These are phyloP conservation scores for Sialis fuliginosa DNA, from an alignment of 2,888 invertebrate species.

Conservation along the genomic window DNA sequence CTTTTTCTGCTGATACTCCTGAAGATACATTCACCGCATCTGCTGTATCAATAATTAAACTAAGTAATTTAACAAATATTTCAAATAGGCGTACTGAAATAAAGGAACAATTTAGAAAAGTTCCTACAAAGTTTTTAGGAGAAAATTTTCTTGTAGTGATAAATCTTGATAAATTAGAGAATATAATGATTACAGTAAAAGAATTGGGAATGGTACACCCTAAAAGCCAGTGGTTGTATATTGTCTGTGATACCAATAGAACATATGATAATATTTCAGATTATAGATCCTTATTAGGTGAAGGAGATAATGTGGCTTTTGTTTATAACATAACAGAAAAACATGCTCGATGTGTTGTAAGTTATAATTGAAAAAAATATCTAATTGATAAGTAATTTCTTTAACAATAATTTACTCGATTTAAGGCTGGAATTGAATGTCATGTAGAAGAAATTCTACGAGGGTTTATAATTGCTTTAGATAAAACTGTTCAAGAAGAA, in stretches of 20 bases:
- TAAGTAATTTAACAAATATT: conserved; percentile 14
- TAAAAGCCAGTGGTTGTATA: conserved; percentile 65
- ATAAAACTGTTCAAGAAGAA: conserved; percentile 50
- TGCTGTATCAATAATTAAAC: conserved; percentile 19
- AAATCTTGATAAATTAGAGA: conserved; percentile 38
- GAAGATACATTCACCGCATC: conserved; percentile 12
- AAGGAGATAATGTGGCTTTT: conserved; percentile 70
- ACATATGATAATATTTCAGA: conserved; percentile 31
- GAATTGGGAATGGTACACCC: conserved; percentile 47
- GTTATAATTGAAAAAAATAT: conserved; percentile 5
- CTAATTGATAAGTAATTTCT: too few species aligned
- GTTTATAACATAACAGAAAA: conserved; percentile 45
- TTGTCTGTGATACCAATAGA: conserved; percentile 42
- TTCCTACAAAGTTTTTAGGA: conserved; percentile 21
- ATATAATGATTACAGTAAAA: conserved; percentile 50
- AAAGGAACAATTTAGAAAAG: conserved; percentile 16
- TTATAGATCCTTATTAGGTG: conserved; percentile 39
- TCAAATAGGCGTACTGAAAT: conserved; percentile 17
- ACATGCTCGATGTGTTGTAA: conserved; percentile 35
- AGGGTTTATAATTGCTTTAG: conserved; percentile 48
- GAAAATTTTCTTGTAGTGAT: conserved; percentile 41
- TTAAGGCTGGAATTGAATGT: conserved; percentile 47
- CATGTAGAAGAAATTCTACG: conserved; percentile 47
- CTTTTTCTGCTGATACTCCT: conserved; percentile 12
- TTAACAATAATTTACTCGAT: conserved; percentile 4